Percentiles rank a stretch among this genome's conserved stretches.
Evolutionary conservation across 2,888 invertebrate species (phyloP).

Genomic region (Clusia tigrina): DNA sequence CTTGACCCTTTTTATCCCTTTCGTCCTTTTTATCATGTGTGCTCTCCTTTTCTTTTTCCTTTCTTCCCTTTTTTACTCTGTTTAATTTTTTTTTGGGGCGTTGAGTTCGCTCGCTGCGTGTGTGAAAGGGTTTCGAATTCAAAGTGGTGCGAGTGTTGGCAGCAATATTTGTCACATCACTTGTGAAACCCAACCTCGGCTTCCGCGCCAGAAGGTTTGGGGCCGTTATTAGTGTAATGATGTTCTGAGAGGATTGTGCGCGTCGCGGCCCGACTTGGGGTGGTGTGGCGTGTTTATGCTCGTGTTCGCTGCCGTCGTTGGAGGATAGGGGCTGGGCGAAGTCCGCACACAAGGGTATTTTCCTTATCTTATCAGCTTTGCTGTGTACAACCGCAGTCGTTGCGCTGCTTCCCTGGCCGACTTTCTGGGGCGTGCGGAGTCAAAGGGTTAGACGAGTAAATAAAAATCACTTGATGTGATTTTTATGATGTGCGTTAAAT

Average conservation of each 20-base stretch:
- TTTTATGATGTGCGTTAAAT: slow-evolving; percentile 59
- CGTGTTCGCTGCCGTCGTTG: too few relatives aligned
- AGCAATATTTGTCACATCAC: slow-evolving; percentile 18
- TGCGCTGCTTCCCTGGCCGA: background rate
- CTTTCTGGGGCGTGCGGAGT: background rate
- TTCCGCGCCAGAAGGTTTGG: background rate
- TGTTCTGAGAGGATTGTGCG: slow-evolving; percentile 8
- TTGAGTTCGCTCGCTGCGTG: slow-evolving; percentile 12
- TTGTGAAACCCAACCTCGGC: background rate
- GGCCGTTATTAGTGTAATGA: slow-evolving; percentile 20
- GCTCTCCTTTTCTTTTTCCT: background rate
- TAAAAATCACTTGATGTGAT: slow-evolving; percentile 50
- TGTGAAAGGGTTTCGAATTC: slow-evolving; percentile 4
- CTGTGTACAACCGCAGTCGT: slow-evolving; percentile 9
- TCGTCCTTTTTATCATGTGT: slow-evolving; percentile 3
- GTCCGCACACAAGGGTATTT: background rate
- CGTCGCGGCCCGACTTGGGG: too few relatives aligned
- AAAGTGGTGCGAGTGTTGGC: slow-evolving; percentile 14
- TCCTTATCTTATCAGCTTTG: slow-evolving; percentile 4
- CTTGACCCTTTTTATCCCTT: slow-evolving; percentile 17
- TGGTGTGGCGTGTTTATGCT: too few relatives aligned
- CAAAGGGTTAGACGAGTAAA: slow-evolving; percentile 26
- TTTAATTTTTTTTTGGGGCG: background rate
- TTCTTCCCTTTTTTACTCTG: background rate
- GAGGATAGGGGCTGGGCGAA: too few relatives aligned